Percentiles rank a stretch among this genome's conserved stretches.
Evolutionary conservation across 2,797 vertebrate genomes (phyloP).

Genomic region (Falco berigora): DNA sequence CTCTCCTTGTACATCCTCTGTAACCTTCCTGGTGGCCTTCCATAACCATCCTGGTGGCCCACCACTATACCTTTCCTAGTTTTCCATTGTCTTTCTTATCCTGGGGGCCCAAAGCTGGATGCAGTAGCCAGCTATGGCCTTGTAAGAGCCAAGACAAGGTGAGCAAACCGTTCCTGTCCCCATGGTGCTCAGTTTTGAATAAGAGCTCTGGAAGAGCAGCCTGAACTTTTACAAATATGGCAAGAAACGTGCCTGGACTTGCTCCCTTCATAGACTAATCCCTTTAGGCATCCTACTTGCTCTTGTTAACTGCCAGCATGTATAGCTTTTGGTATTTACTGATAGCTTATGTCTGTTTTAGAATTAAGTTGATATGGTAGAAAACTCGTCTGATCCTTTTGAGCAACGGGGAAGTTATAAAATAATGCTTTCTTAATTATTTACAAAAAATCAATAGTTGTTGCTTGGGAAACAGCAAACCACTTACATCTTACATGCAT

Average conservation of each 20-base stretch:
- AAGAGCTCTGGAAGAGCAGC: not conserved
- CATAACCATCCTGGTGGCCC: not conserved
- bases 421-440: not conserved
- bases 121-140: not conserved
- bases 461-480: not conserved
- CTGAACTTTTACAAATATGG: fast-evolving
- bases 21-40: not conserved
- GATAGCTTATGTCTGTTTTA: not conserved
- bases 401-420: not conserved
- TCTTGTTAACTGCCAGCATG: not conserved
- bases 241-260: not conserved
- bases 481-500: not conserved
- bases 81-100: not conserved
- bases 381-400: not conserved
- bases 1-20: not conserved
- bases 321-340: not conserved
- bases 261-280: not conserved
- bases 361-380: not conserved
- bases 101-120: not conserved
- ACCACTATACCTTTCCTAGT: not conserved
- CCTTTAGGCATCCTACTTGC: not conserved
- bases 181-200: not conserved
- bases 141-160: not conserved
- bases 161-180: not conserved
- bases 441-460: not conserved